A percentile compares a stretch with the other conserved stretches of the same genome.
phyloP scores from a whole-genome alignment of 2,888 invertebrate species.

The Eupithecia pulchellata region DNA sequence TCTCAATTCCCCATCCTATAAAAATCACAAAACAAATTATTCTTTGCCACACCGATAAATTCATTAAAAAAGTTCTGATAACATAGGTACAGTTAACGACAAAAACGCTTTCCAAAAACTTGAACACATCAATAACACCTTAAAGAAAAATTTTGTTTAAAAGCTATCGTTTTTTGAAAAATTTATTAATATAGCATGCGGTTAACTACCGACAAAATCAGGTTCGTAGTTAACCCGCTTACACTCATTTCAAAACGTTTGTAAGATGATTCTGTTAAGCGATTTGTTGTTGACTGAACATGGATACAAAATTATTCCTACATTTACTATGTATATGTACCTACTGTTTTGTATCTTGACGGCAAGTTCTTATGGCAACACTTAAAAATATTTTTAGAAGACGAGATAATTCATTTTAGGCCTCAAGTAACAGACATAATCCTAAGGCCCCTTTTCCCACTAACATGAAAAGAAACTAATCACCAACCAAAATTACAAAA shows the following conservation, averaged over 20 bases:
- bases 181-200: neutral
- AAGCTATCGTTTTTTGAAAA: neutral
- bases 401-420: constrained; percentile 24
- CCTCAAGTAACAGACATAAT: constrained; percentile 38
- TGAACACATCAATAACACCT: neutral
- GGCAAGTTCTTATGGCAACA: constrained; percentile 44
- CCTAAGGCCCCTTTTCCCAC: constrained; percentile 27
- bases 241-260: neutral
- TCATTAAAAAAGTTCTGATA: neutral
- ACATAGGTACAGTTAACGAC: neutral
- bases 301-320: constrained; percentile 1
- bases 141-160: neutral
- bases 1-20: neutral
- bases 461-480: constrained; percentile 21
- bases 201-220: neutral
- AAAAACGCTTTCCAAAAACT: neutral
- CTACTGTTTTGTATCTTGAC: constrained; percentile 31
- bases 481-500: constrained; percentile 11
- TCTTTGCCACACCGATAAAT: neutral
- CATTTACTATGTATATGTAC: too few relatives aligned
- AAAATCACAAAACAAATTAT: neutral
- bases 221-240: neutral
- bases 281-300: neutral
- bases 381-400: constrained; percentile 18
- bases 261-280: neutral